Base-by-base conservation (phyloP, 2,797 vertebrate genomes). In the Philypnodon macrostomus region DNA sequence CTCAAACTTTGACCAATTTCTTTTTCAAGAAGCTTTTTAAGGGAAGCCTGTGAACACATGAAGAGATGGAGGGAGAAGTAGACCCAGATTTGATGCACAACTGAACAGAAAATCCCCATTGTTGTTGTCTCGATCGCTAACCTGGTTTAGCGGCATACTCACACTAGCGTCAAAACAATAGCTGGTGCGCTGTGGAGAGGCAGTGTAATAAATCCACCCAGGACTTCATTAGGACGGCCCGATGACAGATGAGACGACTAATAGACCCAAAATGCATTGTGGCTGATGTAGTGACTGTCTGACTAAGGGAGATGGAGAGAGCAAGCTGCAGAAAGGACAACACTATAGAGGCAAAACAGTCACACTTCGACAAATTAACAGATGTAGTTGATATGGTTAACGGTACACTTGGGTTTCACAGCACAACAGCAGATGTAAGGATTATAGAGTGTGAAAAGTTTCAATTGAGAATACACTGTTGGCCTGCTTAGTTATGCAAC, bases 181-280 rank as follows among this genome's bases (percentile, higher is more conserved):
- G 30, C 52, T 51, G 5, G 13, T 47, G 39, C 40, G 24, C 9
- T 6, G 17, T 16, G 47, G 29, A 63, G 49, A 32, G n/a, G 51
- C 29, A 23, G 30, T 53, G 51, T 61, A 65, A 50, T 62, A 64
- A 85, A 83, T 77, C 68, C 83, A 81, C 75, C 33, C 21, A 67
- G 77, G 81, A 79, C 74, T 81, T 84, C 64, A 85, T 88, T 88
- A 87, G 69, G 67, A 68, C 71, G 27, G 50, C 63, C 58, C 70
- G 59, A 78, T 77, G 81, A 79, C 78, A 69, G 71, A 87, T 73
- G 74, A 85, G 70, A 54, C 77, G 68, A 69, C 68, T 80, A 77
- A 85, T 79, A 70, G 69, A 74, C 67, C 53, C 55, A 17, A 77
- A 79, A 75, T 58, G 63, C 63, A 70, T 75, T 64, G 68, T 66